A percentile compares a stretch with the other conserved stretches of the same genome.
Evolutionary conservation across 2,888 invertebrate species (phyloP).

Genomic region (Idaea straminata): DNA sequence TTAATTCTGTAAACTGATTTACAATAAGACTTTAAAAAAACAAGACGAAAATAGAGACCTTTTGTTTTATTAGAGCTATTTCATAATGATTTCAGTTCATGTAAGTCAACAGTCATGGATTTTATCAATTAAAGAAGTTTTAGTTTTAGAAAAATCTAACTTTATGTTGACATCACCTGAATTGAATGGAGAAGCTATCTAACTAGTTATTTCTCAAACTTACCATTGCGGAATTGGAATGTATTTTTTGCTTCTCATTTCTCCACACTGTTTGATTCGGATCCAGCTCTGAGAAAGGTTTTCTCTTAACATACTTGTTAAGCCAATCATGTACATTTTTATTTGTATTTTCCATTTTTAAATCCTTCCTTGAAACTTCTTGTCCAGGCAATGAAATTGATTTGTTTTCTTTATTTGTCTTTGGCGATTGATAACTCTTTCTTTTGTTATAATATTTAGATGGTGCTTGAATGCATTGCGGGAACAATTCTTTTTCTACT

Average conservation of each 20-base stretch:
- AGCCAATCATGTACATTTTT: constrained; percentile 63
- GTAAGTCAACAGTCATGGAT: too few relatives aligned
- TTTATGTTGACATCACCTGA: too few relatives aligned
- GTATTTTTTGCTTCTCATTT: constrained; percentile 8
- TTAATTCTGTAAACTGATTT: constrained; percentile 13
- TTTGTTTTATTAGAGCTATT: too few relatives aligned
- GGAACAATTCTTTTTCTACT: constrained; percentile 66
- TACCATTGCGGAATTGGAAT: background rate
- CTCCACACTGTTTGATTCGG: constrained; percentile 35
- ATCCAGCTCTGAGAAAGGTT: constrained; percentile 59
- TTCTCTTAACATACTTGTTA: constrained; percentile 46
- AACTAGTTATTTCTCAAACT: constrained; percentile 17
- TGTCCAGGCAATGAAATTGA: constrained; percentile 49
- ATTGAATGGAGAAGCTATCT: constrained; percentile 19
- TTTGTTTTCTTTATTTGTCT: constrained; percentile 48
- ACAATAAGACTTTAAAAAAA: constrained; percentile 13
- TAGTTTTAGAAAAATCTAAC: too few relatives aligned
- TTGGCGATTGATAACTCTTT: constrained; percentile 41
- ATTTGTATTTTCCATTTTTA: constrained; percentile 53
- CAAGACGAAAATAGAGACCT: background rate
- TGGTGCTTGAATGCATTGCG: constrained; percentile 68
- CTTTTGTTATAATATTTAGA: constrained; percentile 64
- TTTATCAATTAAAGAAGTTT: too few relatives aligned
- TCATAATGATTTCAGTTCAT: too few relatives aligned
- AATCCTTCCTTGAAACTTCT: constrained; percentile 29